Evolutionary conservation across 2,888 invertebrate species (phyloP).

Genomic region (Melanotus villosus): DNA sequence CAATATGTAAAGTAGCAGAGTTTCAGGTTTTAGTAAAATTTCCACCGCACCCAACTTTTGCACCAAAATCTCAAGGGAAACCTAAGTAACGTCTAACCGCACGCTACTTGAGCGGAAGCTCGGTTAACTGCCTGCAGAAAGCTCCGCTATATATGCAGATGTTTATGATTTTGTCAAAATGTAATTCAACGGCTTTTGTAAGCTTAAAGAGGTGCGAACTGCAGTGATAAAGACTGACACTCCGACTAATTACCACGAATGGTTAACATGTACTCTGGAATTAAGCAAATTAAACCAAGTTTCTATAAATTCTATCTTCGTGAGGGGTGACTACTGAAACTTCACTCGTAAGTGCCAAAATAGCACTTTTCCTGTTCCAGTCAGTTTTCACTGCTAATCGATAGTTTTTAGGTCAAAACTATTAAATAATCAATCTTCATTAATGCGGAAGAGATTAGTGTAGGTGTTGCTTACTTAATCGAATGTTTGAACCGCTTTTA

Average conservation of each 20-base stretch:
- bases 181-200: conserved; percentile 27
- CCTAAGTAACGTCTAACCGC: conserved; percentile 46
- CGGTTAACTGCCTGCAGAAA: conserved; percentile 43
- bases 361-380: neutral
- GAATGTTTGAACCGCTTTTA: conserved; percentile 6
- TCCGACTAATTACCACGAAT: conserved; percentile 11
- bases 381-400: conserved; percentile 17
- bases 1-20: conserved; percentile 15
- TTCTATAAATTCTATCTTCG: neutral
- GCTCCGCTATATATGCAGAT: conserved; percentile 35
- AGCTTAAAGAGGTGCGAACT: conserved; percentile 23
- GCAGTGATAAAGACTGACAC: conserved; percentile 29
- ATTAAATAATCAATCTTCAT: conserved; percentile 42
- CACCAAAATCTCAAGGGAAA: conserved; percentile 39
- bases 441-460: conserved; percentile 31
- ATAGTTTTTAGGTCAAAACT: conserved; percentile 38
- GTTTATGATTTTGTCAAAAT: conserved; percentile 46
- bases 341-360: neutral
- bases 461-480: conserved; percentile 30
- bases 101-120: conserved; percentile 47
- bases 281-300: conserved; percentile 11
- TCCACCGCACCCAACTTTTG: conserved; percentile 37
- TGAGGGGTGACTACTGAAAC: neutral
- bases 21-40: conserved; percentile 39
- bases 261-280: conserved; percentile 19